Evolutionary conservation across 2,888 invertebrate genomes (phyloP), one percentile per base, ranked within the genome.

Genomic region (Brachynemurus nebulosus): DNA sequence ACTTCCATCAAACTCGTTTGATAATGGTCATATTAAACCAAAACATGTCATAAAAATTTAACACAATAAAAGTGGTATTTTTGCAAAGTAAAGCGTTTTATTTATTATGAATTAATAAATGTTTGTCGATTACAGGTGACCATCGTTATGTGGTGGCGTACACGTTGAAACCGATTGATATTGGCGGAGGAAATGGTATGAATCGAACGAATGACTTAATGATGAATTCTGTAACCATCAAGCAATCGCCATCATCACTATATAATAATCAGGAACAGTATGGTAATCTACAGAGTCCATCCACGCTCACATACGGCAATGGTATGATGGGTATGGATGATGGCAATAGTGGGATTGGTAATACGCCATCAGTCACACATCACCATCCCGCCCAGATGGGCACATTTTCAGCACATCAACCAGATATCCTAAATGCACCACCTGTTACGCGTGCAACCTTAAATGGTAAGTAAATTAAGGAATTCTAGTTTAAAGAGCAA

Each of bases 131-230:
- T 37, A 27, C 85, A 25, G 86, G 84, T 1, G 86, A 86, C 53
- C 77, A 86, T 54, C 73, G 86, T 52, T 86, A 86, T 57, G 86
- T 88, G 33, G 86, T 88, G 16, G 86, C 86, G 9, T 88, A 88
- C 54, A 86, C 86, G 9, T 71, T 88, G 50, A 86, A 88, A 59
- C 79, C 80, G 11, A 72, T 74, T 2, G 70, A 69, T 51, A 74
- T 75, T n/a, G 72, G 74, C 25, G 76, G 76, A 54, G 74, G 76
- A 20, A 17, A 18, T 19, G 25, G 23, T 18, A 38, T 17, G n/a
- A 35, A 35, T 21, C 33, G 19, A n/a, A 25, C 23, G 16, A n/a
- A 42, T 27, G 12, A 27, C 8, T 14, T 34, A 9, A 20, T 20
- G 27, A 23, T 23, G 17, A 20, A 20, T 34, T 18, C 42, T 14